Base-by-base conservation (phyloP, 1,140 invertebrate species). In the Drosophila nannoptera region DNA sequence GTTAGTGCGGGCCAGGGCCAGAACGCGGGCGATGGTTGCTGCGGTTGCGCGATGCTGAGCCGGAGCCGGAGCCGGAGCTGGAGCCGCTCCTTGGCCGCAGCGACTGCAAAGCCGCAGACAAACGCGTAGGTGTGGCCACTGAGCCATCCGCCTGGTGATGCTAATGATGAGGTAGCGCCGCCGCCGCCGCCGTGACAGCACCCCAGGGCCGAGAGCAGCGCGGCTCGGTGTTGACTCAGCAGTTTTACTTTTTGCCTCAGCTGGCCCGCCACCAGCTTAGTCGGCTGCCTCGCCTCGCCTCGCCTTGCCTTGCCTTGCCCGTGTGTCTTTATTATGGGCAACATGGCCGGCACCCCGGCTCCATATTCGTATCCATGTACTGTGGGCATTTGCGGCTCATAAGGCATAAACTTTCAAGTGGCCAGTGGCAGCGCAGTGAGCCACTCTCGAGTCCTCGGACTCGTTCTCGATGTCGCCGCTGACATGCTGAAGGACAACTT, bases 361-460 rank as follows among this genome's bases (percentile, higher is more conserved):
- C 29, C 36, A 55, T 66, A 36, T 62, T 58, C 73, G 64, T 69
- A 71, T 73, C 77, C 80, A 69, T 86, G 76, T 86, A 77, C 81
- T 86, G 77, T 80, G 77, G 81, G 67, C 77, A 86, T 84, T 84
- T 86, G 81, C 82, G 81, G 81, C 81, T 86, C 81, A 86, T 86
- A 86, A 86, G 81, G 81, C 81, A 86, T 86, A 86, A 86, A 86
- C 73, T 86, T 86, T 86, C 81, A 81, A 86, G 81, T 86, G 81
- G 82, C 81, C 70, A 86, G 22, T 22, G 22, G 67, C 64, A 71
- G 70, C 74, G 77, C 53, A 33, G 46, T 12, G 36, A 31, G 29
- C 64, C 59, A 46, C 58, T 52, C 46, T n/a, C 50, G 49, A 36
- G 31, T 46, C 22, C 56, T 46, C 60, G 43, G 1, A 2, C 22